Conservation (phyloP, 2,888 invertebrate genomes). For the Copidosoma aretas region DNA sequence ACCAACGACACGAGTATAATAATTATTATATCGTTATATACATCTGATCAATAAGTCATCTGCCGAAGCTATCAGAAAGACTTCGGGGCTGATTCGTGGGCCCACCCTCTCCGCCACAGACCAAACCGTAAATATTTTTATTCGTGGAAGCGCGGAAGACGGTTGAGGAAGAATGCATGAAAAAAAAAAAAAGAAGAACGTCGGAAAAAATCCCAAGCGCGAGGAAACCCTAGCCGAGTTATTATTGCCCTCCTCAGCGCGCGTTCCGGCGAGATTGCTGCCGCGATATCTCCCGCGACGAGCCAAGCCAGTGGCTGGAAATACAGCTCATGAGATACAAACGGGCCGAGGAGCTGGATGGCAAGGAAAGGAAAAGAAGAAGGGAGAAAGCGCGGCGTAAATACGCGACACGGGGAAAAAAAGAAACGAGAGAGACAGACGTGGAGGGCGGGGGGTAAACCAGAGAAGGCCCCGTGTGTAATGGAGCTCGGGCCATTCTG, state of each 20-base stretch:
- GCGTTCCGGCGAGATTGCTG: conserved; percentile 21
- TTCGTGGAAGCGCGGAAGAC: neutral
- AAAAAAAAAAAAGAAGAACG: neutral
- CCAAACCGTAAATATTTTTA: conserved; percentile 33
- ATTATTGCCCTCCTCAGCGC: conserved; percentile 26
- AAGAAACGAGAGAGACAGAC: conserved; percentile 20
- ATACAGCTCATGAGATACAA: conserved; percentile 18
- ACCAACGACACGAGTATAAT: too few species aligned
- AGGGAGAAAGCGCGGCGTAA: conserved; percentile 44
- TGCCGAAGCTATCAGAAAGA: conserved; percentile 26
- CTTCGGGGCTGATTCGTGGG: conserved; percentile 2
- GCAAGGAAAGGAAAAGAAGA: conserved; percentile 7
- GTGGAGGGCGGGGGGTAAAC: conserved; percentile 43
- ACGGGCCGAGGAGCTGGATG: neutral
- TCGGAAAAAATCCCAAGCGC: neutral
- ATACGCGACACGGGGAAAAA: conserved; percentile 39
- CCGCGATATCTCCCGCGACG: conserved; percentile 14
- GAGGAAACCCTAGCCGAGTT: conserved; percentile 13
- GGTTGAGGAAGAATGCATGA: neutral
- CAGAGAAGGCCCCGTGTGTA: conserved; percentile 49
- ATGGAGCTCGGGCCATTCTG: conserved; percentile 55
- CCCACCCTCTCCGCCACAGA: neutral
- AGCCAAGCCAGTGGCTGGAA: conserved; percentile 27
- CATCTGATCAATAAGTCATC: too few species aligned
- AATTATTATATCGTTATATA: too few species aligned